Evolutionary conservation across 2,113 vertebrate species (phyloP).

Genomic region (Laterallus jamaicensis): DNA sequence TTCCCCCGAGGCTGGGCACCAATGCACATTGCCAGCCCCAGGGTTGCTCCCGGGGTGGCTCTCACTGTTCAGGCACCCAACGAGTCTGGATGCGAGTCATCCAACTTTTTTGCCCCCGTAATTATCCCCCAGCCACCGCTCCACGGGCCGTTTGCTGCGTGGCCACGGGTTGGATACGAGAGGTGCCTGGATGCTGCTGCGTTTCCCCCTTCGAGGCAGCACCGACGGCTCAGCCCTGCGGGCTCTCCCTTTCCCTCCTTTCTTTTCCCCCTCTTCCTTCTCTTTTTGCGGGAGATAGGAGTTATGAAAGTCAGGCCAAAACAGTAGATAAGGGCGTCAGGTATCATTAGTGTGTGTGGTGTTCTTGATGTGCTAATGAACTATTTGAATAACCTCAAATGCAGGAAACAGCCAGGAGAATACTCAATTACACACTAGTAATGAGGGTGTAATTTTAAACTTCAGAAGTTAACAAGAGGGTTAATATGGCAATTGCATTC

Average conservation of each 20-base stretch:
- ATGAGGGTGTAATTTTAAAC: conserved; percentile 63
- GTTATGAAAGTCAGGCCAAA: background rate
- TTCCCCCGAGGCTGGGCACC: background rate
- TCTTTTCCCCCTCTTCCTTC: background rate
- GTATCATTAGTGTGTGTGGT: conserved; percentile 31
- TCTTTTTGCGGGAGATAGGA: background rate
- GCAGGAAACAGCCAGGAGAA: conserved; percentile 60
- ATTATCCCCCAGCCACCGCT: rapidly evolving
- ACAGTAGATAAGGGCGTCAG: conserved; percentile 36
- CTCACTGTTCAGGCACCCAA: background rate
- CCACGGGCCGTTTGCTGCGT: rapidly evolving
- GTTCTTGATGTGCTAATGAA: conserved; percentile 44
- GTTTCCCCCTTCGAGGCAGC: rapidly evolving
- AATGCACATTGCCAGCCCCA: background rate
- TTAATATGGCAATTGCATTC: conserved; percentile 62
- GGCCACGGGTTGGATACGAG: background rate
- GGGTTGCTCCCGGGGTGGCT: background rate
- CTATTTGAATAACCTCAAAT: conserved; percentile 62
- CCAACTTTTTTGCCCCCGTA: background rate
- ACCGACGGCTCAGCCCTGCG: rapidly evolving
- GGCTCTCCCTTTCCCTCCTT: background rate
- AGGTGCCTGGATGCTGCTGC: background rate
- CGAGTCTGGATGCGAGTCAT: background rate
- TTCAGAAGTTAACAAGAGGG: conserved; percentile 60
- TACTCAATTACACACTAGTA: conserved; percentile 37